Percentiles rank a stretch among this genome's conserved stretches.
These are phyloP conservation scores for Neoitamus cyanurus DNA, from an alignment of 2,888 invertebrate species.

Conservation along the genomic window DNA sequence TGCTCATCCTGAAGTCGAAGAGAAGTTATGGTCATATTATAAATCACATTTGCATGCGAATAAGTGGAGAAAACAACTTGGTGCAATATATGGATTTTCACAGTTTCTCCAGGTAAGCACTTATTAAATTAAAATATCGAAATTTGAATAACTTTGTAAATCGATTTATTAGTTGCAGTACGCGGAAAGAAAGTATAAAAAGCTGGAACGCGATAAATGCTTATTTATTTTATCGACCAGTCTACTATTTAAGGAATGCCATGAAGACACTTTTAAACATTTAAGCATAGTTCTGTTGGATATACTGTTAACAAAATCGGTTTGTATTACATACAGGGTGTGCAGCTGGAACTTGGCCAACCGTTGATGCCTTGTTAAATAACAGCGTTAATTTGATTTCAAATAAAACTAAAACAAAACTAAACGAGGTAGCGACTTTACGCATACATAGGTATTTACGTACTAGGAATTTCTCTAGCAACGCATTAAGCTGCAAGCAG, in stretches of 20 bases:
- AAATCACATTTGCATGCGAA: background rate
- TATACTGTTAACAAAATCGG: background rate
- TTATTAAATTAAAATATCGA: background rate
- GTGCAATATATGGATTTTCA: conserved; percentile 8
- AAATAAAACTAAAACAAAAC: too few species aligned
- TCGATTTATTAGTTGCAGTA: background rate
- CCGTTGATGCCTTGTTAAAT: too few species aligned
- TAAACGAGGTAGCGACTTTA: too few species aligned
- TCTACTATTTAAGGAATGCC: background rate
- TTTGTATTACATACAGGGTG: background rate
- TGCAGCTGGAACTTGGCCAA: background rate
- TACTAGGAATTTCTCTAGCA: too few species aligned
- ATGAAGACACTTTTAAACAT: background rate
- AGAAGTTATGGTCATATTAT: conserved; percentile 11
- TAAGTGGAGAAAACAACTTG: conserved; percentile 39
- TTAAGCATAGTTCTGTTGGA: background rate
- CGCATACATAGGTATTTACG: too few species aligned
- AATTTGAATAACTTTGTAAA: background rate
- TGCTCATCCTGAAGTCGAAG: background rate
- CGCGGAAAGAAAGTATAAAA: background rate
- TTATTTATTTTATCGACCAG: background rate
- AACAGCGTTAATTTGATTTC: too few species aligned
- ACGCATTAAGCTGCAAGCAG: too few species aligned
- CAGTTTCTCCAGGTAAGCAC: conserved; percentile 24
- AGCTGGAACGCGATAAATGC: background rate